Conservation (phyloP, 2,113 vertebrate species). For the Psittacara wagleri region DNA sequence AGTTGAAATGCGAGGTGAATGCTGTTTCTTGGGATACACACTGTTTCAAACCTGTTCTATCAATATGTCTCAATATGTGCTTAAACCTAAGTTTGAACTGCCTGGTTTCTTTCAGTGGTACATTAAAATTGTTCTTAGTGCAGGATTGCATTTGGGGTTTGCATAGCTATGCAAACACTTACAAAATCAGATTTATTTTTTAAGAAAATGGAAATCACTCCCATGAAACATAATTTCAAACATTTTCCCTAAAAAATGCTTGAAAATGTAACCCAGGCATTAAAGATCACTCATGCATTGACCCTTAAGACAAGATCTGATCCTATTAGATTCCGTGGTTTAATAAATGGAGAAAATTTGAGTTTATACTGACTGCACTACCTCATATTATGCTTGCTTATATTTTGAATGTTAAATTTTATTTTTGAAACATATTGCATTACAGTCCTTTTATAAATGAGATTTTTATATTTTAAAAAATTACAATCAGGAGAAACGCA, state of each 20-base stretch:
- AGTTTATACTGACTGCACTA: neutral
- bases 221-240: neutral
- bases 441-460: neutral
- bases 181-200: neutral
- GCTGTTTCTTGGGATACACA: rapidly evolving
- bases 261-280: neutral
- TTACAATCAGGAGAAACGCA: neutral
- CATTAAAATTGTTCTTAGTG: neutral
- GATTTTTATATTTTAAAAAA: neutral
- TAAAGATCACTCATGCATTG: neutral
- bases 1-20: neutral
- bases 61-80: neutral
- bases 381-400: neutral
- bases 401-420: neutral
- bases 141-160: neutral
- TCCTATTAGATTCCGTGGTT: neutral
- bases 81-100: neutral
- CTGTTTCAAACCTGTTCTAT: neutral
- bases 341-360: neutral
- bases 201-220: neutral
- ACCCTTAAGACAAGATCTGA: neutral
- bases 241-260: neutral
- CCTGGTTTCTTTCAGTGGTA: neutral
- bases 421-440: neutral
- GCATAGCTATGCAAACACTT: neutral